Evolutionary conservation across 2,888 invertebrate species (phyloP), one percentile per base, ranked within the genome.

Genomic region (Parnassius glacialis): DNA sequence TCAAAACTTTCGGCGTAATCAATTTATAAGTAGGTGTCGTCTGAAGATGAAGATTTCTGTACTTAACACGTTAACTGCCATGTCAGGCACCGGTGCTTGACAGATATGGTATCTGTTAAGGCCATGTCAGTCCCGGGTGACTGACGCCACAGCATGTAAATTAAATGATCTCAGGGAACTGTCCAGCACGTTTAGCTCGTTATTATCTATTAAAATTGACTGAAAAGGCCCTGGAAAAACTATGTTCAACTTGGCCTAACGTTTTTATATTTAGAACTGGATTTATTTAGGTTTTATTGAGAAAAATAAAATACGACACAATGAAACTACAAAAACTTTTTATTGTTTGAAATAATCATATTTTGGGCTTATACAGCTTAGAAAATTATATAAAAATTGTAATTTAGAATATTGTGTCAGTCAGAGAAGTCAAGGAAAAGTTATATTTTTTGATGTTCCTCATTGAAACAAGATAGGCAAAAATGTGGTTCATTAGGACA

Each of bases 401-500:
- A 25, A 45, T n/a, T n/a, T 45, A n/a, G 45, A 45, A 2, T 45
- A 50, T 20, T 16, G 13, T 5, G 9, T 9, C 9, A 16, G 16
- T 16, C 10, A 50, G 1, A 16, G 16, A 50, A 20, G 1, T 2
- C 7, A 50, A 50, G 9, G 5, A 16, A 50, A 50, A 50, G 50
- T 50, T 61, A 53, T 55, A 56, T 57, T 53, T 59, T 66, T 61
- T 68, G 61, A 63, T 67, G 67, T 60, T 55, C 52, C 43, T 63
- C 56, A 58, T 68, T 67, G 53, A 68, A 71, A 61, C 70, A 71
- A 16, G 44, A 47, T 65, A 68, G 63, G 52, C 70, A 70, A 52
- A 66, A 69, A 67, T 68, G 62, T 45, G 66, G 65, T 56, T 69
- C 52, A 66, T 64, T 62, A 47, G 64, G 66, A 64, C 71, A 73